Base-by-base conservation (phyloP, 92 coral and sea anemone species). In the Siderastrea radians region DNA sequence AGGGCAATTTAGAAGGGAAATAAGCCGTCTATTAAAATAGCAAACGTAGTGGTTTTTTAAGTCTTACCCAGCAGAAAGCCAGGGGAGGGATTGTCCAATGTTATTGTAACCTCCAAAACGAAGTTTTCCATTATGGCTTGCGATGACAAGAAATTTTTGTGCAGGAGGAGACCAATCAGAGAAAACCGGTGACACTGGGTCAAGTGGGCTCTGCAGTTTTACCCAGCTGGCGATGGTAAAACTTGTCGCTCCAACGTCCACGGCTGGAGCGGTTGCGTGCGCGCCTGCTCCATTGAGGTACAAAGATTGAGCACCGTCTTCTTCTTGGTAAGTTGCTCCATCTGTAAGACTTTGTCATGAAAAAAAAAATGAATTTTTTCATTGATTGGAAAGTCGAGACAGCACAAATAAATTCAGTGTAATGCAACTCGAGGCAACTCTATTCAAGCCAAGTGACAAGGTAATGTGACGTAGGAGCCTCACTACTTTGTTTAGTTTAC, bases 201-300 rank as follows among this genome's bases (percentile, higher is more conserved):
- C 7, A 8, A 58, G 13, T 16, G 53, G 81, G 45, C 67, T 44
- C 44, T 13, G 55, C 12, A 77, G 67, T 16, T 77, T 77, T 6
- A 77, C 81, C 81, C 81, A 77, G 52, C 67, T 38, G 68, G 81
- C 52, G 45, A 77, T 77, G 50, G 81, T 77, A 14, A 77, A 57
- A 77, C 68, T 77, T 44, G 49, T 54, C 10, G 1, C 53, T 4
- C 81, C 49, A 59, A 77, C 58, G 44, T 77, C 54, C 51, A 77
- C 81, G 38, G 81, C 66, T 7, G 81, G 81, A 12, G 68, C 44
- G 17, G 81, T 77, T 3, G 81, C 81, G 26, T 77, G 67, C 53
- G 68, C 81, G 45, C 81, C 81, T 2, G 67, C 38, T 0, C 68
- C 81, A 77, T 45, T 45, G 13, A 77, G 81, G 52, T 57, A 77